Base-by-base conservation (phyloP, 1,140 invertebrate species). In the Triops longicaudatus region DNA sequence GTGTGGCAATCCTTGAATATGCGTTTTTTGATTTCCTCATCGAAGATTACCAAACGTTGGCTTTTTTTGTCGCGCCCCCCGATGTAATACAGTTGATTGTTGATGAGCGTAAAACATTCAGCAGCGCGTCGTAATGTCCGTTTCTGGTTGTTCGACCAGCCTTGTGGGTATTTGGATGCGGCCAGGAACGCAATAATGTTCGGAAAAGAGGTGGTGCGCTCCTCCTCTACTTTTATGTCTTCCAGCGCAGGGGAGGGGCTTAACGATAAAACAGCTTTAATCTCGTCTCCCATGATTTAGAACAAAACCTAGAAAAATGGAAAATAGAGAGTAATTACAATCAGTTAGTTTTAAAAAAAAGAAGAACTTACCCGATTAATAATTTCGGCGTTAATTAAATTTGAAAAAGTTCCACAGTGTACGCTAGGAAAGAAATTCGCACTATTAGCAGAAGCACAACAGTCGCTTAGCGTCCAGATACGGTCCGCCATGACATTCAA, bases 1-100 rank as follows among this genome's bases (percentile, higher is more conserved):
- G 76, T 27, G 72, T 77, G 76, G 41, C 73, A 77, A 44, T 77
- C 76, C 26, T 73, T 72, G 14, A 77, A 77, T 7, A 77, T 73
- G n/a, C 44, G 76, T 44, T 50, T 44, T n/a, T 73, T 77, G n/a
- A 28, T 44, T 9, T 77, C 76, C 1, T 73, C 72, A 17, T 73
- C 72, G 31, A 77, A 28, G 71, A 77, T 44, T 3, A 77, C 76
- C 41, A 77, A 73, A 11, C 76, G 63, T 73, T 50, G 73, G 9
- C 73, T 27, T 5, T 26, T n/a, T 44, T 73, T 77, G n/a, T 26
- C 26, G 5, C 73, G 73, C 5, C 76, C 76, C 5, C 76, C 76
- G 1, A 73, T 27, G n/a, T 77, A 77, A 72, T 77, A 77, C 3
- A 77, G 43, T 73, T 77, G 73, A 17, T 74, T 27, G 41, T 77